Conservation (phyloP, 2,113 vertebrate species). For the Crotalus viridis region DNA sequence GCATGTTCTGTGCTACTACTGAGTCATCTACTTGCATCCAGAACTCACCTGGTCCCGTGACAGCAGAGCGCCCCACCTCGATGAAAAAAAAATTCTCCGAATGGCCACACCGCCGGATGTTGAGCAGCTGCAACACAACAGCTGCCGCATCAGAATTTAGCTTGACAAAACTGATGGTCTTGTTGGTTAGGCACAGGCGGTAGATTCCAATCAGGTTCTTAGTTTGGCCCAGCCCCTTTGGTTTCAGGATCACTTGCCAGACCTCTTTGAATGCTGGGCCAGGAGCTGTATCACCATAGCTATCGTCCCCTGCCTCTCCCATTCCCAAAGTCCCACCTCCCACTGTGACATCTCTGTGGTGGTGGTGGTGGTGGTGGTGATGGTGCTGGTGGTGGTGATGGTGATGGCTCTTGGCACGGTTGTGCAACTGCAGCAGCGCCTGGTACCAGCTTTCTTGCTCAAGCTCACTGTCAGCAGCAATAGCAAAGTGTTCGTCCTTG, state of each 20-base stretch:
- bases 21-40: conserved; percentile 94
- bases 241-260: conserved; percentile 91
- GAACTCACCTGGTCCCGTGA: conserved; percentile 85
- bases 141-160: conserved; percentile 86
- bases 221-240: conserved; percentile 86
- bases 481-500: conserved; percentile 87
- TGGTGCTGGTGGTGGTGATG: conserved; percentile 58
- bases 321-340: conserved; percentile 58
- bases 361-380: conserved; percentile 65
- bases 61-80: conserved; percentile 85
- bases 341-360: conserved; percentile 60
- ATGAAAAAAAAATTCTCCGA: conserved; percentile 92
- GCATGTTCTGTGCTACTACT: conserved; percentile 89
- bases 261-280: conserved; percentile 88
- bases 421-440: conserved; percentile 83
- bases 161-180: conserved; percentile 89
- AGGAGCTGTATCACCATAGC: conserved; percentile 75
- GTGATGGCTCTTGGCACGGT: conserved; percentile 79
- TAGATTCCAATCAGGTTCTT: conserved; percentile 91
- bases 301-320: conserved; percentile 74
- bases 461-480: conserved; percentile 83
- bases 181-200: conserved; percentile 87
- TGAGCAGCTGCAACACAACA: conserved; percentile 88
- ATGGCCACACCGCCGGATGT: conserved; percentile 87
- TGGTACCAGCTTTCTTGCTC: conserved; percentile 90